Base-by-base conservation (phyloP, 2,888 invertebrate species). In the Hemicrepidius hirtus region DNA sequence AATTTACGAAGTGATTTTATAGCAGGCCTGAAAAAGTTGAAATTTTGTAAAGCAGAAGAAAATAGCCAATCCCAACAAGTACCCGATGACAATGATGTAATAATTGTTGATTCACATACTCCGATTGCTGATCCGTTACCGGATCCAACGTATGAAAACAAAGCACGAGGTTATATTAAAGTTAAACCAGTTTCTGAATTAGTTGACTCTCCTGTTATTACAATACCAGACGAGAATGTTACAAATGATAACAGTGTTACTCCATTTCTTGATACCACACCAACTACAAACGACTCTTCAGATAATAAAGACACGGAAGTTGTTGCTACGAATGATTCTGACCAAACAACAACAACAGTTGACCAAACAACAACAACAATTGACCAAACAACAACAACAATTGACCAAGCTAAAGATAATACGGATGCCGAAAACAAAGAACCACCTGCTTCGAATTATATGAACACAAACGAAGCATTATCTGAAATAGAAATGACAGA, bases 1-100 rank as follows among this genome's bases (percentile, higher is more conserved):
- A 90, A 88, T 82, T 83, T 91, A 10, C 87, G 88, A 76, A 87
- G 87, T 49, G 90, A 90, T 59, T 87, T 90, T 71, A 89, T 90
- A 78, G 83, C 86, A 49, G 90, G 88, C 80, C 77, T 90, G 37
- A 79, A 83, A 57, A 85, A 82, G 40, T 77, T 84, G 13, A 82
- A 88, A 85, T 88, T 78, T 85, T 88, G 77, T 84, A 41, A 21
- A 20, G 16, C 13, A 7, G 18, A 4, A 13, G 28, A 60, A 44
- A 53, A 10, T 16, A n/a, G 3, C 7, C 55, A 32, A 16, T 3
- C 24, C 13, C 13, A 13, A 16, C 41, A 13, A 2, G 20, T 20
- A n/a, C 84, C 87, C 69, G 81, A 83, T 35, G 84, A 86, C 65
- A 88, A 88, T 63, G 88, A 88, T 77, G 88, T 88, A 0, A 89